These are phyloP conservation scores for Apamea epomidion DNA, from an alignment of 2,888 invertebrate species.

Conservation along the genomic window DNA sequence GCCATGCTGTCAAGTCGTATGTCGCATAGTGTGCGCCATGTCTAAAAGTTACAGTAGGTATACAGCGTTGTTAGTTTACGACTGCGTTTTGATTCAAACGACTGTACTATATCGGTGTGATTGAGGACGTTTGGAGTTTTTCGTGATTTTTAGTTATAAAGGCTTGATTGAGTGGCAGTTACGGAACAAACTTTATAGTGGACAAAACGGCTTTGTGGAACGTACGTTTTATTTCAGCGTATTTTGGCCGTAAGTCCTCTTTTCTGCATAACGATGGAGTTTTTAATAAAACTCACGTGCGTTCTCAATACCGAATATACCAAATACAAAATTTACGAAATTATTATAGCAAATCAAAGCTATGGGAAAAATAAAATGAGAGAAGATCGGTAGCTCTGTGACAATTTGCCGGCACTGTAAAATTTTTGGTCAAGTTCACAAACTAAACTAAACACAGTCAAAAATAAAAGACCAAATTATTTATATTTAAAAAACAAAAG, in stretches of 20 bases:
- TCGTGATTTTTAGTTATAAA: constrained; percentile 32
- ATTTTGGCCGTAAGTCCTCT: neutral
- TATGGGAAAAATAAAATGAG: neutral
- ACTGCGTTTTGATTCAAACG: constrained; percentile 17
- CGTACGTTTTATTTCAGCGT: constrained; percentile 6
- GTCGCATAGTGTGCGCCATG: neutral
- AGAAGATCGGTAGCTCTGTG: neutral
- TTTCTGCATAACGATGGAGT: neutral
- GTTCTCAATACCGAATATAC: neutral
- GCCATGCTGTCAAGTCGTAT: neutral
- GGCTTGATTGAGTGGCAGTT: constrained; percentile 29
- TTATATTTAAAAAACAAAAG: no score
- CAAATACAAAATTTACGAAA: no score
- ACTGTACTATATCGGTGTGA: constrained; percentile 40
- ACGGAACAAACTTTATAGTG: constrained; percentile 13
- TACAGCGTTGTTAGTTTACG: neutral
- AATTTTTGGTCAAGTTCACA: no score
- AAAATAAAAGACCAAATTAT: no score
- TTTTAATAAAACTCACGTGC: neutral
- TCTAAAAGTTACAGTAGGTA: neutral
- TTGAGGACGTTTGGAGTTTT: constrained; percentile 21
- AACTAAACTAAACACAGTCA: no score
- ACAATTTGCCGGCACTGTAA: no score
- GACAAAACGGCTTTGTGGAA: neutral
- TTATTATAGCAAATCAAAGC: neutral